Conservation (phyloP, 2,888 invertebrate genomes). For the Cloeon dipterum region DNA sequence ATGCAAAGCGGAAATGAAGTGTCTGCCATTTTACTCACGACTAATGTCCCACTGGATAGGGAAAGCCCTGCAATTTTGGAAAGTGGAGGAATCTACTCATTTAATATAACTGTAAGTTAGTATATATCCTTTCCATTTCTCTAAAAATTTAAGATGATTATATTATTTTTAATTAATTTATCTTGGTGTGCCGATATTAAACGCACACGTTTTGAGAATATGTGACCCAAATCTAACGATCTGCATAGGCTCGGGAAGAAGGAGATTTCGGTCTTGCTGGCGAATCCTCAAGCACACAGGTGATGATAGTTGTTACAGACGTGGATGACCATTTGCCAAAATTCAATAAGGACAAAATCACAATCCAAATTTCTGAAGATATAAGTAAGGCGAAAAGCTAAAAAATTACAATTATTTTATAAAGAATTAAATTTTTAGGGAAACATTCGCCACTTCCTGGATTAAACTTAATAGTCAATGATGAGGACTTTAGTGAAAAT, state of each 20-base stretch:
- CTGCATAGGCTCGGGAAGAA: slow-evolving; percentile 48
- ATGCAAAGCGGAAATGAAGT: slow-evolving; percentile 28
- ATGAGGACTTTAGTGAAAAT: slow-evolving; percentile 48
- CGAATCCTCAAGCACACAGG: slow-evolving; percentile 38
- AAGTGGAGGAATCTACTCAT: slow-evolving; percentile 55
- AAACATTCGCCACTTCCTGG: slow-evolving; percentile 24
- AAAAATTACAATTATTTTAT: neutral
- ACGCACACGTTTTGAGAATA: neutral
- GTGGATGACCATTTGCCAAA: slow-evolving; percentile 51
- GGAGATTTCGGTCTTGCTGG: slow-evolving; percentile 45
- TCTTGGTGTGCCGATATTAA: neutral
- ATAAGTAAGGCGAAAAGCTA: slow-evolving; percentile 24
- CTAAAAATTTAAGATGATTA: too few species aligned
- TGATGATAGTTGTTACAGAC: slow-evolving; percentile 58
- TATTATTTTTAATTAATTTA: neutral
- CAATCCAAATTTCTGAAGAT: slow-evolving; percentile 52
- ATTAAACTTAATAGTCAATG: slow-evolving; percentile 46
- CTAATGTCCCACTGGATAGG: slow-evolving; percentile 41
- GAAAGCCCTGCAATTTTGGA: slow-evolving; percentile 49
- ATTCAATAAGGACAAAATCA: slow-evolving; percentile 40
- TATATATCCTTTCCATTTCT: too few species aligned
- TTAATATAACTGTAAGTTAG: slow-evolving; percentile 32
- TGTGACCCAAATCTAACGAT: too few species aligned
- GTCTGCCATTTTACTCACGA: slow-evolving; percentile 25
- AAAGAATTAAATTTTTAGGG: slow-evolving; percentile 8